Percentiles rank a stretch among this genome's conserved stretches.
Conservation (phyloP, 92 coral and sea anemone genomes). For the Isaurus tuberculatus region DNA sequence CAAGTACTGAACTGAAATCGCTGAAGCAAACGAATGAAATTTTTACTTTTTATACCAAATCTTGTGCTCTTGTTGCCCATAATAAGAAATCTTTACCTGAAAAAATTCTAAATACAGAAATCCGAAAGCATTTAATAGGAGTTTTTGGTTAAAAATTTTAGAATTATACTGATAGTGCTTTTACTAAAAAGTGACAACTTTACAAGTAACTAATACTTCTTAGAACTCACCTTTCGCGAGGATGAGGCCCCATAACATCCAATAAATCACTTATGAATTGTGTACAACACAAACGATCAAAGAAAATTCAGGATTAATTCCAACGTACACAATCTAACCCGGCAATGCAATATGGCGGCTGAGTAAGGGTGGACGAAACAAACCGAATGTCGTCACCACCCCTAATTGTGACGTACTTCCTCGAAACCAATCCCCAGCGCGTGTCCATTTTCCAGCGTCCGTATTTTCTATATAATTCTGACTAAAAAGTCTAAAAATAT, state of each 20-base stretch:
- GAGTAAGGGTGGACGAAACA: not conserved
- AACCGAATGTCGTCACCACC: constrained; percentile 81
- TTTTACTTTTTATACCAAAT: not conserved
- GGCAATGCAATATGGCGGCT: constrained; percentile 48
- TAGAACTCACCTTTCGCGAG: constrained; percentile 32
- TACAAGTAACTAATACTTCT: not conserved
- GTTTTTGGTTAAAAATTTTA: not conserved
- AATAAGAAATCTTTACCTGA: not conserved
- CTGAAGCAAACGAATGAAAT: constrained; percentile 8
- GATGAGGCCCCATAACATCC: constrained; percentile 37
- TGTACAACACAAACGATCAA: constrained; percentile 20
- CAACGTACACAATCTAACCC: constrained; percentile 24
- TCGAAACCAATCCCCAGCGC: constrained; percentile 66
- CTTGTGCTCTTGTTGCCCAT: not conserved
- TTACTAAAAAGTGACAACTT: not conserved
- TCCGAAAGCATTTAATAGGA: not conserved
- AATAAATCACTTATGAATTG: not conserved
- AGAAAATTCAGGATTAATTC: constrained; percentile 5
- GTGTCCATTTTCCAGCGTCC: not conserved
- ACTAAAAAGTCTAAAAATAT: too few relatives aligned
- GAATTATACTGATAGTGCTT: not conserved
- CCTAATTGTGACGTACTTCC: constrained; percentile 95
- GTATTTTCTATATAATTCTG: not conserved
- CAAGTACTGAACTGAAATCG: constrained; percentile 1
- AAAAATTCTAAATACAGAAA: constrained; percentile 8